A percentile compares a stretch with the other conserved stretches of the same genome.
These are phyloP conservation scores for Anolis apletophallus DNA, from an alignment of 2,797 vertebrate species.

Conservation along the genomic window DNA sequence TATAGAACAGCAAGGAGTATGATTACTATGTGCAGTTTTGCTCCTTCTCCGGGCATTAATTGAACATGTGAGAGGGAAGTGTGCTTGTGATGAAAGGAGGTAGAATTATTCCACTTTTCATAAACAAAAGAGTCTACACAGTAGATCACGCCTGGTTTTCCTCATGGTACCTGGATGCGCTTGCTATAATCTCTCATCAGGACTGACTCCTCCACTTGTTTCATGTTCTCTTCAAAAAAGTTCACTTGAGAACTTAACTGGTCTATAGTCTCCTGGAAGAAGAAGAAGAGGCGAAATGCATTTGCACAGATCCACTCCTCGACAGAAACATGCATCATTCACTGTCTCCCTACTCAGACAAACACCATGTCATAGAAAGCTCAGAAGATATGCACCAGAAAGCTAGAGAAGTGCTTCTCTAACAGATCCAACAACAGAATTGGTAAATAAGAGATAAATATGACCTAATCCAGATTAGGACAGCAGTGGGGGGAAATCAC, in stretches of 20 bases:
- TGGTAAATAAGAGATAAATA: background rate
- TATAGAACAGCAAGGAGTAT: too few relatives aligned
- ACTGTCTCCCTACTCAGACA: background rate
- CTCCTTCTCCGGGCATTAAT: background rate
- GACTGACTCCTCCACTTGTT: constrained; percentile 82
- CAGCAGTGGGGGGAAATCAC: background rate
- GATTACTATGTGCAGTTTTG: background rate
- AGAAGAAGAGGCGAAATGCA: constrained; percentile 13
- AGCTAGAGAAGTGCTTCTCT: background rate
- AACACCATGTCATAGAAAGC: background rate
- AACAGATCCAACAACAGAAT: background rate
- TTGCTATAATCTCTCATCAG: constrained; percentile 87
- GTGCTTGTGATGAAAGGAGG: background rate
- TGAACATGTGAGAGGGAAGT: background rate
- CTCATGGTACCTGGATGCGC: constrained; percentile 84
- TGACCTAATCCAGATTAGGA: background rate
- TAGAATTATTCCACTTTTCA: background rate
- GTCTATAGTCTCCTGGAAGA: constrained; percentile 78
- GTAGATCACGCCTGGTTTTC: rapidly evolving
- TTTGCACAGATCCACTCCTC: background rate
- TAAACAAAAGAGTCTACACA: background rate
- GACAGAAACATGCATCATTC: background rate
- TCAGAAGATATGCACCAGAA: background rate
- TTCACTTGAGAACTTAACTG: constrained; percentile 81
- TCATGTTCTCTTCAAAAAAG: constrained; percentile 85